phyloP scores from a whole-genome alignment of 1,140 invertebrate genomes.

The Musca vetustissima region DNA sequence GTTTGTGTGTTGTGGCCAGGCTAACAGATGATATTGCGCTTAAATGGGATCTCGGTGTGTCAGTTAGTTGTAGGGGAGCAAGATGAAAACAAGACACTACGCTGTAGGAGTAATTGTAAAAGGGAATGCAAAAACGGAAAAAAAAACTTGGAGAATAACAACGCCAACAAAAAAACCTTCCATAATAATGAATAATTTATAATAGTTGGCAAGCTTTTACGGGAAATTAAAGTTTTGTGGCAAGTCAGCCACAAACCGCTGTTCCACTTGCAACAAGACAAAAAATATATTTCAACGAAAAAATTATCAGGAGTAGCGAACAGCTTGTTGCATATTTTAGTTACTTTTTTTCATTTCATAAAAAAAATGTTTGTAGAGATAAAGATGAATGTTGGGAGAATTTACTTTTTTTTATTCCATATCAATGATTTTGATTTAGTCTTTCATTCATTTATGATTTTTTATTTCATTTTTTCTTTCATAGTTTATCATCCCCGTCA shows the following conservation, averaged over 20 bases:
- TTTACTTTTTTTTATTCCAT: background rate
- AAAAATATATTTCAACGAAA: background rate
- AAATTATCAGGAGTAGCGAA: background rate
- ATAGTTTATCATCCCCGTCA: slow-evolving; percentile 5
- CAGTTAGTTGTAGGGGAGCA: background rate
- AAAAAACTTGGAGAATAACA: slow-evolving; percentile 4
- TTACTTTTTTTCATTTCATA: too few species aligned
- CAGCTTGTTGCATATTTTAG: slow-evolving; percentile 12
- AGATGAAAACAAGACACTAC: too few species aligned
- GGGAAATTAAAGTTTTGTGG: slow-evolving; percentile 32
- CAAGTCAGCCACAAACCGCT: background rate
- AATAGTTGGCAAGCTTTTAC: slow-evolving; percentile 31
- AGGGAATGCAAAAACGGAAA: background rate
- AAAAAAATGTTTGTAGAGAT: too few species aligned
- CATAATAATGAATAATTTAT: slow-evolving; percentile 31
- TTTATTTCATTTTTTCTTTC: background rate
- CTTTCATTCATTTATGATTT: background rate
- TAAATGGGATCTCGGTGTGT: slow-evolving; percentile 4
- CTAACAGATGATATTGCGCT: slow-evolving; percentile 10
- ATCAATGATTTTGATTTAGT: background rate
- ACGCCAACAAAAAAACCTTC: slow-evolving; percentile 12
- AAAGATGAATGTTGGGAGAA: too few species aligned
- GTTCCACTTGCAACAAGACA: too few species aligned
- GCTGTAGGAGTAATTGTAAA: too few species aligned
- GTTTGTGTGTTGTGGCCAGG: background rate